Evolutionary conservation across 2,888 invertebrate genomes (phyloP).

Genomic region (Seira sanloemensis): DNA sequence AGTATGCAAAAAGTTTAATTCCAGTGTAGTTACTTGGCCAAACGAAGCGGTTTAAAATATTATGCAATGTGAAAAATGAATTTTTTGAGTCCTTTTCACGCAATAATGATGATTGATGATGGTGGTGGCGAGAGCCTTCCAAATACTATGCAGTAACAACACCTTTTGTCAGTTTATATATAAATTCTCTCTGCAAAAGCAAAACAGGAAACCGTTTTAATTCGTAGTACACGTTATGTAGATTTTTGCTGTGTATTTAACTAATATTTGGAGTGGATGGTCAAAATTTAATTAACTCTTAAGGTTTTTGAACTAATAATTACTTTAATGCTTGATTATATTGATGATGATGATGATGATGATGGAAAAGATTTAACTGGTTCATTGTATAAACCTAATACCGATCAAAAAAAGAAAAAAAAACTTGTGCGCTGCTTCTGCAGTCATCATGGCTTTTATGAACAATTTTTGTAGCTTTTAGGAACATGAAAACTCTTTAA

Average conservation of each 20-base stretch:
- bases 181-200: neutral
- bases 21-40: too few relatives aligned
- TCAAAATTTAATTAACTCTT: neutral
- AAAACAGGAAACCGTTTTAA: neutral
- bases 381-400: too few relatives aligned
- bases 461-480: neutral
- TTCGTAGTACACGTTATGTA: neutral
- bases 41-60: too few relatives aligned
- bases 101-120: too few relatives aligned
- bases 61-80: too few relatives aligned
- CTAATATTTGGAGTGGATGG: slow-evolving; percentile 25
- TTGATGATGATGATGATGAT: neutral
- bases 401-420: too few relatives aligned
- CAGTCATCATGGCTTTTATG: neutral
- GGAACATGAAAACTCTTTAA: neutral
- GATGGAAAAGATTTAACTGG: neutral
- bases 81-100: too few relatives aligned
- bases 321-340: neutral
- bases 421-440: neutral
- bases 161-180: too few relatives aligned
- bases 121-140: too few relatives aligned
- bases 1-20: too few relatives aligned
- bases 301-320: neutral
- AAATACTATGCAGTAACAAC: too few relatives aligned
- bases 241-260: slow-evolving; percentile 10